Percentiles rank a stretch among this genome's conserved stretches.
Evolutionary conservation across 2,797 vertebrate genomes (phyloP).

Genomic region (Sebastes itinus): DNA sequence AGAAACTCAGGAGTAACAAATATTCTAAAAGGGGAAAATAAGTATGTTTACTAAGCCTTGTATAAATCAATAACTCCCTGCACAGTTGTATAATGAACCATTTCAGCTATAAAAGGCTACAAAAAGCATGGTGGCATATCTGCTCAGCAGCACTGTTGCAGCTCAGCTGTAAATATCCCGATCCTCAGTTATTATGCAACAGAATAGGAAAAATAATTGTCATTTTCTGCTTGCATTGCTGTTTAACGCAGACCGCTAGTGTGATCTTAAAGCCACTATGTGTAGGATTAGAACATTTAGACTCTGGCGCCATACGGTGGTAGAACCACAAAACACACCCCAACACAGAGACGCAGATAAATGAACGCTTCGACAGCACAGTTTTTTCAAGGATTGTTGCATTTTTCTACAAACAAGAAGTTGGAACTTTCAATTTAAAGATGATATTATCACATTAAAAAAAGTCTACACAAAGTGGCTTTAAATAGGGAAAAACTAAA

Average conservation of each 20-base stretch:
- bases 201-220: background rate
- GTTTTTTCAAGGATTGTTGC: background rate
- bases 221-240: background rate
- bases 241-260: background rate
- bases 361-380: background rate
- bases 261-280: background rate
- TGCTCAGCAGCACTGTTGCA: background rate
- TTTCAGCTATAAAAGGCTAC: background rate
- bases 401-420: background rate
- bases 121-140: background rate
- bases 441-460: background rate
- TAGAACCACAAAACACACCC: background rate
- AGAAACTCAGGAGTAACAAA: conserved; percentile 57
- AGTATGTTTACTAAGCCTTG: background rate
- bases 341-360: background rate
- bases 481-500: background rate
- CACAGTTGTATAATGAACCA: background rate
- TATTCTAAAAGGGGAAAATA: background rate
- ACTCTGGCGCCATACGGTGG: background rate
- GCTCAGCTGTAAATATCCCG: background rate
- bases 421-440: background rate
- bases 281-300: background rate
- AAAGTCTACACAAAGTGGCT: background rate
- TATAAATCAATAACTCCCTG: background rate
- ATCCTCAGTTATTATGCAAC: background rate